Evolutionary conservation across 1,140 invertebrate genomes (phyloP), one percentile per base, ranked within the genome.

Genomic region (Pseudoatta argentina): DNA sequence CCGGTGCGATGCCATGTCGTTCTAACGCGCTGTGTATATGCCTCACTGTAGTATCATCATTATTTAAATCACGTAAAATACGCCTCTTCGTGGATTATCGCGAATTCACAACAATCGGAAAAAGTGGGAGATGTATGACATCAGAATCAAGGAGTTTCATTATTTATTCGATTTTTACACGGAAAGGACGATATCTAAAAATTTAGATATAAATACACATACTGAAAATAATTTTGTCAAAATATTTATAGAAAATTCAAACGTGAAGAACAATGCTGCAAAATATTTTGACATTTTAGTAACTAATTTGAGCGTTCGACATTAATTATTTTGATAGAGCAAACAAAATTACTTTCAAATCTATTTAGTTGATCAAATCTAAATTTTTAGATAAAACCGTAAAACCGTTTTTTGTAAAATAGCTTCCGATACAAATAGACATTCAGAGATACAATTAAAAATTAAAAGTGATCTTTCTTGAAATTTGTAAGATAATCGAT

Each of bases 61-160:
- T 88, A 88, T 88, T 73, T 87, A 78, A 85, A 88, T 87, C 66
- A 12, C 18, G 24, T 71, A 73, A 77, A 63, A 81, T 39, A 24
- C 12, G 44, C 16, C 44, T 78, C 44, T 27, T 8, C 1, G n/a
- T 5, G 53, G 57, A 61, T 78, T 59, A 82, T 44, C 63, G 39
- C 3, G 12, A 64, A 73, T 57, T 27, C 51, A 5, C 51, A 14
- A 71, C n/a, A 6, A 12, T 0, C 6, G 10, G n/a, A 27, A 63
- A 24, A 61, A 24, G 4, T 7, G 30, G 1, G 24, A 86, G 7
- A 21, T 14, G 27, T 10, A 59, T 30, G 18, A 16, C 2, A 14
- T n/a, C n/a, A 18, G 24, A 8, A 30, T 66, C 48, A 3, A 53
- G n/a, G 61, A 63, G 10, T 64, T 24, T 55, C 34, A 14, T 16